Percentiles rank a stretch among this genome's conserved stretches.
phyloP scores from a whole-genome alignment of 2,888 invertebrate genomes.

The Cacoxenus indagator region DNA sequence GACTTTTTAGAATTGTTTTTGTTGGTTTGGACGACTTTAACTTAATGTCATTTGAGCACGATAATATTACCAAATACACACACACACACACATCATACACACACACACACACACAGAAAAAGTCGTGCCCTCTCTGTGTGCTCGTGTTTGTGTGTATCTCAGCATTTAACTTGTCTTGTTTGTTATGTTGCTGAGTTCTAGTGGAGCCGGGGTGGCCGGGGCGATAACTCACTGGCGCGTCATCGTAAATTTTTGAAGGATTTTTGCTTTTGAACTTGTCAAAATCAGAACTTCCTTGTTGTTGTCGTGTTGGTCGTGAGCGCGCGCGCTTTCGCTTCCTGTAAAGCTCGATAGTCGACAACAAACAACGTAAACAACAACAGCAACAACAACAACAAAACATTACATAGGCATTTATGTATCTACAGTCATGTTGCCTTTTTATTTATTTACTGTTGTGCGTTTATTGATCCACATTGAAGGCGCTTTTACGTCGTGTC shows the following conservation, averaged over 20 bases:
- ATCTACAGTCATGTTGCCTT: conserved; percentile 9
- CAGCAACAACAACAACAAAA: not conserved
- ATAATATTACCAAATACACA: conserved; percentile 36
- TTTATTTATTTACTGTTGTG: not conserved
- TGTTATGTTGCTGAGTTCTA: no score
- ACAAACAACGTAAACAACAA: conserved; percentile 20
- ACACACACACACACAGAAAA: conserved; percentile 11
- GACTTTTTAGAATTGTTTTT: not conserved
- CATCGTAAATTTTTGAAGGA: conserved; percentile 67
- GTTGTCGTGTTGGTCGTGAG: conserved; percentile 19
- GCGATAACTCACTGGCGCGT: no score
- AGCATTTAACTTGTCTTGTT: conserved; percentile 12
- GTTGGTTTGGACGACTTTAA: conserved; percentile 36
- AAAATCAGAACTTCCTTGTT: conserved; percentile 58
- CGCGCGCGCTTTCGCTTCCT: conserved; percentile 7
- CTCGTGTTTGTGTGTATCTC: conserved; percentile 2
- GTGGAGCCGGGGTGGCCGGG: no score
- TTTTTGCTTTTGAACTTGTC: conserved; percentile 70
- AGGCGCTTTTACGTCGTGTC: conserved; percentile 8
- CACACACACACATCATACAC: conserved; percentile 29
- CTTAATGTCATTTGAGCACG: conserved; percentile 62
- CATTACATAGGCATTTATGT: conserved; percentile 13
- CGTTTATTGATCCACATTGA: conserved; percentile 16
- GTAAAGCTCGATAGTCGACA: not conserved
- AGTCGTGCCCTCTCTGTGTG: not conserved